Evolutionary conservation across 2,888 invertebrate genomes (phyloP).

Genomic region (Celastrina argiolus): DNA sequence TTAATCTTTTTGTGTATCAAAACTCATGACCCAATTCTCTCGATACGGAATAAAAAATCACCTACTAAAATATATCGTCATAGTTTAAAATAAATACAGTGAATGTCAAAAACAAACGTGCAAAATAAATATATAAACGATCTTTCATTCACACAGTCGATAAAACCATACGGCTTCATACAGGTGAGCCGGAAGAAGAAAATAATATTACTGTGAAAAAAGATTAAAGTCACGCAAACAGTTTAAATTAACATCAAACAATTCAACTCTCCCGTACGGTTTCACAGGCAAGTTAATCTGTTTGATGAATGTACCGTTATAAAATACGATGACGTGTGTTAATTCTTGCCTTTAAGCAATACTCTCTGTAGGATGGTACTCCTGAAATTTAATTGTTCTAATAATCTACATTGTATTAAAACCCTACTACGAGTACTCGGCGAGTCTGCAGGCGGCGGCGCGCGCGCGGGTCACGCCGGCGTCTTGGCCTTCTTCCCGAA

Average conservation of each 20-base stretch:
- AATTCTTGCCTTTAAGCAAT: not conserved
- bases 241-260: too few relatives aligned
- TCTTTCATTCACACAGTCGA: not conserved
- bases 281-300: not conserved
- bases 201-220: not conserved
- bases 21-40: too few relatives aligned
- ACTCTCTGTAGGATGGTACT: not conserved
- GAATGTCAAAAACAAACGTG: conserved; percentile 19
- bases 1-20: too few relatives aligned
- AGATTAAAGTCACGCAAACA: not conserved
- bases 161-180: not conserved
- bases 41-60: too few relatives aligned
- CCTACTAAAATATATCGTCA: not conserved
- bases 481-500: conserved; percentile 80
- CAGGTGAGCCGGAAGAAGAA: not conserved
- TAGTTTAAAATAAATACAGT: conserved; percentile 11
- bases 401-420: not conserved
- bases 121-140: not conserved
- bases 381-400: not conserved
- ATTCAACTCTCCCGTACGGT: too few relatives aligned
- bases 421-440: conserved; percentile 38
- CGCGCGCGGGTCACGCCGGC: conserved; percentile 58
- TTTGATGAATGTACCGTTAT: too few relatives aligned
- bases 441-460: conserved; percentile 27
- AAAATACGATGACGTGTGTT: not conserved